phyloP scores from a whole-genome alignment of 2,888 invertebrate genomes.

The Drosophila nigricruria region DNA sequence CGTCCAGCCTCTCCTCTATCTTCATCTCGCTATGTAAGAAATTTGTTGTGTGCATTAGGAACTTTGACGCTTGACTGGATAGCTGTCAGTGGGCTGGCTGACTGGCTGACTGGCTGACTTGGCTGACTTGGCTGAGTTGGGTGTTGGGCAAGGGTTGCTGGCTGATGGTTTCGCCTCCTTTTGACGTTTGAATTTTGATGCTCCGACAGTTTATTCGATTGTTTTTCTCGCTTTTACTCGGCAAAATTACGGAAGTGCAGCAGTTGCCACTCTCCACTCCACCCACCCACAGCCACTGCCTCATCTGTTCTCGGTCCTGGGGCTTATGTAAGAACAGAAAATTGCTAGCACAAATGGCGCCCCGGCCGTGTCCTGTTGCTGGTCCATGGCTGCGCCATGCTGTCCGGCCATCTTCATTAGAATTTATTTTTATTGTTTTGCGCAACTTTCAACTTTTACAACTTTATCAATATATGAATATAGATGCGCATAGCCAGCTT shows the following conservation, averaged over 20 bases:
- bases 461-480: constrained; percentile 81
- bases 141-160: constrained; percentile 29
- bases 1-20: constrained; percentile 47
- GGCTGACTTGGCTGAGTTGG: constrained; percentile 9
- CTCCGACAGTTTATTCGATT: constrained; percentile 82
- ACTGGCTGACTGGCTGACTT: constrained; percentile 13
- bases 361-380: constrained; percentile 42
- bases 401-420: constrained; percentile 79
- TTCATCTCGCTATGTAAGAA: constrained; percentile 63
- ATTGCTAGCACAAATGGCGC: constrained; percentile 79
- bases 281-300: constrained; percentile 8
- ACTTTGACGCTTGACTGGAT: constrained; percentile 84
- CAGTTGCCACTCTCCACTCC: constrained; percentile 33
- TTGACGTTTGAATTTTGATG: constrained; percentile 83
- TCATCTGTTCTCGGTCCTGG: constrained; percentile 31
- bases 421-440: constrained; percentile 80
- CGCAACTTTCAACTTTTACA: constrained; percentile 81
- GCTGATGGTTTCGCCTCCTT: constrained; percentile 52
- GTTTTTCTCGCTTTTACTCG: constrained; percentile 79
- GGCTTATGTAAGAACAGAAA: constrained; percentile 75
- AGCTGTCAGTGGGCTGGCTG: constrained; percentile 71
- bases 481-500: constrained; percentile 64
- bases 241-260: constrained; percentile 81
- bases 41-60: constrained; percentile 84
- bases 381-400: constrained; percentile 68